Base-by-base conservation (phyloP, 1,140 invertebrate genomes). In the Caerostris darwini region DNA sequence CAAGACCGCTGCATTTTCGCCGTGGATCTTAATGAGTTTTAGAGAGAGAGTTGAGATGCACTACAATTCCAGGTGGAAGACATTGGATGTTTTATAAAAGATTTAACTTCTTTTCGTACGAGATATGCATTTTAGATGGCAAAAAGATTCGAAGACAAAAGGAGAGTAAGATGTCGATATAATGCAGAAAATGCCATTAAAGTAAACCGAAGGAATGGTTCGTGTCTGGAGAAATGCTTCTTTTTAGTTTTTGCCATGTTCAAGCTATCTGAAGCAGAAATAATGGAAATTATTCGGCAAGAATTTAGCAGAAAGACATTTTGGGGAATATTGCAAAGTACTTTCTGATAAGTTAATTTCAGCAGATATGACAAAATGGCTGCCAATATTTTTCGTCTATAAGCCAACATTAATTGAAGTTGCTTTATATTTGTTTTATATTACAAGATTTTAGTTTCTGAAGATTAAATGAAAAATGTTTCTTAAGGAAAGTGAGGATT, bases 81-180 rank as follows among this genome's bases (percentile, higher is more conserved):
- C 19, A 34, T 50, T 7, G 19, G 19, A 71, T 71, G 69, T 71
- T 71, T 34, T 34, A 34, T 34, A 34, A 50, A 71, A 10, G n/a
- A 71, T 50, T 71, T 71, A 71, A 71, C 34, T 71, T 71, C 19
- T 8, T 3, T 34, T 71, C 19, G 3, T 10, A 71, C 69, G 8
- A 71, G 69, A 34, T 71, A 71, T 71, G 69, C 19, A 71, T 34
- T 71, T 71, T 34, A 77, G 71, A 77, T 77, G 50, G 6, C 71
- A 77, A 77, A 77, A 53, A 53, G 3, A 77, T 77, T 34, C 4
- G n/a, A 34, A 10, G 10, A 64, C 5, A 64, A 53, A 53, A 53
- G 10, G 53, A 50, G 34, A 77, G 71, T 12, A 3, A 77, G 53
- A 77, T 77, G 71, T 50, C 5, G 71, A 77, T 53, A 10, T 77